Evolutionary conservation across 2,113 vertebrate species (phyloP).

Genomic region (Semicossyphus pulcher): DNA sequence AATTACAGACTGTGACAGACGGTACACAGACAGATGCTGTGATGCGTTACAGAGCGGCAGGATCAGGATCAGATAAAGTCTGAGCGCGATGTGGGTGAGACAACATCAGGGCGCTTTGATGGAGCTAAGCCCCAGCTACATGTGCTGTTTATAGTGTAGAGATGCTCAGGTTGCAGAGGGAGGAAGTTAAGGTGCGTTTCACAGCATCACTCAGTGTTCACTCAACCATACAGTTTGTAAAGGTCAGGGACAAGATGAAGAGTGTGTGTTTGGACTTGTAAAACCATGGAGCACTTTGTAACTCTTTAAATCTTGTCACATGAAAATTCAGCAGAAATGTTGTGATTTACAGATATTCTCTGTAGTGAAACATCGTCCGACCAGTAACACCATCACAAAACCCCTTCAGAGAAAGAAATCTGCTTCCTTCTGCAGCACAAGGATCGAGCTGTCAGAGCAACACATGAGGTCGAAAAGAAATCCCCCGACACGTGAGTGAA

Average conservation of each 20-base stretch:
- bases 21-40: slow-evolving; percentile 53
- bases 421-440: slow-evolving; percentile 1
- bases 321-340: background rate
- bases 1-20: slow-evolving; percentile 66
- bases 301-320: background rate
- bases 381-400: background rate
- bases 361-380: background rate
- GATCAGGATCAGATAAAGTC: slow-evolving; percentile 54
- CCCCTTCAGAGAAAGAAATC: background rate
- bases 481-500: slow-evolving; percentile 31
- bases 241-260: slow-evolving; percentile 20
- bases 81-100: slow-evolving; percentile 20
- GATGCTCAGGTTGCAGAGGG: slow-evolving; percentile 28
- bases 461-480: slow-evolving; percentile 5
- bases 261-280: too few relatives aligned
- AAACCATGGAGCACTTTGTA: too few relatives aligned
- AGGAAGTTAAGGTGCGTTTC: slow-evolving; percentile 10
- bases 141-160: slow-evolving; percentile 34
- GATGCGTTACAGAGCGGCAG: slow-evolving; percentile 46
- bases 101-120: slow-evolving; percentile 37
- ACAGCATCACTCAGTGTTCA: slow-evolving; percentile 9
- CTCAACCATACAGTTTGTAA: slow-evolving; percentile 13
- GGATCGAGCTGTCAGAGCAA: slow-evolving; percentile 3
- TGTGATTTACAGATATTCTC: background rate
- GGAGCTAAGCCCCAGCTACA: slow-evolving; percentile 24